These are phyloP conservation scores for Sinelater perroti DNA, from an alignment of 2,888 invertebrate species.

Conservation along the genomic window DNA sequence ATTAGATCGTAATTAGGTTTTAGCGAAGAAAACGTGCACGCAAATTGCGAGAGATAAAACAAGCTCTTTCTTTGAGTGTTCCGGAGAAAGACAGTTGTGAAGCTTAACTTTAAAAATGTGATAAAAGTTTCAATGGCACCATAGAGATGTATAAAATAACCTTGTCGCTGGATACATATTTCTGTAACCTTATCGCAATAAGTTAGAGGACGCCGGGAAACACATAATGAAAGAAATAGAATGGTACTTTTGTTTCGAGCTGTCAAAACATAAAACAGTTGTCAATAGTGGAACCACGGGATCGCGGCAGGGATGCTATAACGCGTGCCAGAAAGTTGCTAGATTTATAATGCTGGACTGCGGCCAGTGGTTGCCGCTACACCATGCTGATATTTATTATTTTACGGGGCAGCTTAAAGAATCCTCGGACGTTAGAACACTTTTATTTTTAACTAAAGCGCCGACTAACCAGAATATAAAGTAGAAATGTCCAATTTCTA, in stretches of 20 bases:
- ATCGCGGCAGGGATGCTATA: slow-evolving; percentile 48
- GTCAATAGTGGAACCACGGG: slow-evolving; percentile 48
- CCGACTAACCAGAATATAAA: too few species aligned
- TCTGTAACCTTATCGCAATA: slow-evolving; percentile 47
- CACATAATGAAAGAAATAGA: slow-evolving; percentile 39
- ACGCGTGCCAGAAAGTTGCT: slow-evolving; percentile 51
- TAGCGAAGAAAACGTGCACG: too few species aligned
- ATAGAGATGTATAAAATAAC: slow-evolving; percentile 45
- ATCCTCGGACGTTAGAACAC: slow-evolving; percentile 20
- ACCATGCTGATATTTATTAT: slow-evolving; percentile 47
- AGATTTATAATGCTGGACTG: slow-evolving; percentile 46
- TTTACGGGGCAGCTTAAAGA: slow-evolving; percentile 41
- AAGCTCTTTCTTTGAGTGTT: too few species aligned
- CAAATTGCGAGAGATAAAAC: too few species aligned
- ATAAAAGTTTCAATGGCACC: slow-evolving; percentile 47
- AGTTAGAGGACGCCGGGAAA: slow-evolving; percentile 39
- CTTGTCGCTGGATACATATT: slow-evolving; percentile 39
- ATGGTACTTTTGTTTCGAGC: slow-evolving; percentile 51
- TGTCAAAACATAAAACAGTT: slow-evolving; percentile 55
- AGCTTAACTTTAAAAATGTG: too few species aligned
- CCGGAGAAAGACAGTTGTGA: too few species aligned
- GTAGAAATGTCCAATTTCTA: too few species aligned
- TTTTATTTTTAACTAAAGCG: not conserved
- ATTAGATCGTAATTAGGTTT: too few species aligned
- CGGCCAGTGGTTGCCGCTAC: slow-evolving; percentile 35